phyloP scores from a whole-genome alignment of 1,140 invertebrate species.

The Calliopsis andreniformis region DNA sequence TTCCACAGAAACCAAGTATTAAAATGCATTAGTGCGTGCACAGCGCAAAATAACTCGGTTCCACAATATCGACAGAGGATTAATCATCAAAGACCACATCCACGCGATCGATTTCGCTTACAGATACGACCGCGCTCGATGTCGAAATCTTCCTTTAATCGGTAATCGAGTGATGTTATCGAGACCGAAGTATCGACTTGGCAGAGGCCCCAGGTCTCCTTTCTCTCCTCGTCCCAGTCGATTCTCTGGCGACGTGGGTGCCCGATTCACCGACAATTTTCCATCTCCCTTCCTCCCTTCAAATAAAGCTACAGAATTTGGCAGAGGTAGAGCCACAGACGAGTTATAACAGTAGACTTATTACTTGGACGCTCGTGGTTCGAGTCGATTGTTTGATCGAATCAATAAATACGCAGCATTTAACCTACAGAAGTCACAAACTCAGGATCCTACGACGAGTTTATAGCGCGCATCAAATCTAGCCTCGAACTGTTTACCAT shows the following conservation, averaged over 20 bases:
- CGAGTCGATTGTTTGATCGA: neutral
- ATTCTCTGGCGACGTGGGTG: neutral
- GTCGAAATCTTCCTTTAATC: constrained; percentile 41
- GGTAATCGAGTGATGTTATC: constrained; percentile 44
- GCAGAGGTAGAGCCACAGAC: no score
- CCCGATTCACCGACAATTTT: constrained; percentile 11
- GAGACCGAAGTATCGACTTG: constrained; percentile 40
- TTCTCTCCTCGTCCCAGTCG: neutral
- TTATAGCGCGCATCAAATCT: no score
- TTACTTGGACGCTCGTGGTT: no score
- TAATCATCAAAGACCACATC: neutral
- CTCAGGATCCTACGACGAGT: no score
- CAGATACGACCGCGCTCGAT: constrained; percentile 20
- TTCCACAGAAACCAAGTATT: no score
- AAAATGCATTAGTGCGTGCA: no score
- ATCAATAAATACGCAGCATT: no score
- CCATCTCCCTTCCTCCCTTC: neutral
- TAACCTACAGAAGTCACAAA: no score
- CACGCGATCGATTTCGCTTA: constrained; percentile 14
- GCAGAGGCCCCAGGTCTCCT: neutral
- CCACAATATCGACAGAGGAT: neutral
- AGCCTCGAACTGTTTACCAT: no score
- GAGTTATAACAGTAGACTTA: no score
- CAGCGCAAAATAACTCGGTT: constrained; percentile 10
- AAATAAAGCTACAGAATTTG: no score